Evolutionary conservation across 2,888 invertebrate genomes (phyloP), one percentile per base, ranked within the genome.

Genomic region (Pyrocoelia pectoralis): DNA sequence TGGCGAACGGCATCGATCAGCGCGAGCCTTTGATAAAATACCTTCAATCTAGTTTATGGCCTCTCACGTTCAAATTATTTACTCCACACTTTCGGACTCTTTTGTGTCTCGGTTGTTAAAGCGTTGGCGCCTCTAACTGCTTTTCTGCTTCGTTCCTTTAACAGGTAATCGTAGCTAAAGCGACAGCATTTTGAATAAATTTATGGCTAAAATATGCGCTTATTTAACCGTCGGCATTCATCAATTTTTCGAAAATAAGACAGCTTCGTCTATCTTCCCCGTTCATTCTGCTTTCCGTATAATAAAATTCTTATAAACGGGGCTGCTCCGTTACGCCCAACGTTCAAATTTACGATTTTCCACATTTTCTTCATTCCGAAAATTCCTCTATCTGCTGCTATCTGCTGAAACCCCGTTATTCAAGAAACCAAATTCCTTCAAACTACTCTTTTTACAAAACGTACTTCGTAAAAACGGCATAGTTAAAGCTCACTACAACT

Each of bases 21-120:
- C 46, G 56, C 63, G 41, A 63, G 56, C 61, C 64, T 19, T 46
- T 17, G 55, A 61, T 28, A 61, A 61, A 57, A 83, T 83, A 75
- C 81, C 84, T 76, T 80, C 85, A 73, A 83, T 83, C 78, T 85
- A 84, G 73, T 82, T 86, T 62, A 80, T 86, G 67, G 75, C 75
- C 72, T 77, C 75, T 74, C 76, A 75, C 73, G 76, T 75, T 69
- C 73, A 73, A 76, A 76, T 76, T 75, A 77, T 76, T 76, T 73
- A 66, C 80, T 53, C 77, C 83, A 65, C 79, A 82, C 76, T 76
- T 73, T 73, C 76, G 76, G 74, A 72, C 68, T 70, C 69, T 74
- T 75, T 73, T 74, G 74, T 73, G 85, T 84, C 75, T 84, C 83
- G 77, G 83, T 83, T 83, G 83, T 83, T 74, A 83, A 71, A 82